Evolutionary conservation across 2,888 invertebrate genomes (phyloP).

Genomic region (Tetranychus piercei): DNA sequence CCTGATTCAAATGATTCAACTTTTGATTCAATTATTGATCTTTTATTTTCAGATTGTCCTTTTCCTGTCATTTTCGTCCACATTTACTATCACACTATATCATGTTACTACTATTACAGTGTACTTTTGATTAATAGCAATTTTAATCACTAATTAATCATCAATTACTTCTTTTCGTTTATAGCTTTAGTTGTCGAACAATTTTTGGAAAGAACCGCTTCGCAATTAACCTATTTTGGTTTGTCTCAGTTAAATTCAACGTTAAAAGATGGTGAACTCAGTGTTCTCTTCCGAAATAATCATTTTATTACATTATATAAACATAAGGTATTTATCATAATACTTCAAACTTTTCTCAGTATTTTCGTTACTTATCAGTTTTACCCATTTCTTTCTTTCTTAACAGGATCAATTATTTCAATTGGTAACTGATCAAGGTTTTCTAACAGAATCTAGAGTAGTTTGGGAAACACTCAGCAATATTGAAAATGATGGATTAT

Average conservation of each 20-base stretch:
- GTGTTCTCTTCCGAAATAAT: conserved; percentile 42
- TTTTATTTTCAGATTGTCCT: not conserved
- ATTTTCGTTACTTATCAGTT: conserved; percentile 5
- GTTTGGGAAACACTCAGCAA: conserved; percentile 42
- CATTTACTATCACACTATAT: not conserved
- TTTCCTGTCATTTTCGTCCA: not conserved
- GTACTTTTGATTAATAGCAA: not conserved
- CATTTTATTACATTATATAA: conserved; percentile 41
- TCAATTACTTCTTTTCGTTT: conserved; percentile 13
- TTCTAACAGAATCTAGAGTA: conserved; percentile 36
- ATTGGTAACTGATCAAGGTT: conserved; percentile 42
- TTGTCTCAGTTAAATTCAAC: conserved; percentile 35
- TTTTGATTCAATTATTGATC: conserved; percentile 3
- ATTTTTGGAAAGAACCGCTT: conserved; percentile 37
- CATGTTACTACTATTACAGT: not conserved
- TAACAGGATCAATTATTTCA: conserved; percentile 37
- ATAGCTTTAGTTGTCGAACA: conserved; percentile 37
- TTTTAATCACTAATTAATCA: not conserved
- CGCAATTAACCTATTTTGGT: conserved; percentile 41
- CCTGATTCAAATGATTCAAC: not conserved
- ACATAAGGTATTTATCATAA: conserved; percentile 33
- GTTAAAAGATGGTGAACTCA: conserved; percentile 37
- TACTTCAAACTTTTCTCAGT: conserved; percentile 16
- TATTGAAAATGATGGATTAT: conserved; percentile 40
- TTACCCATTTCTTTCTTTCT: conserved; percentile 11